A percentile compares a stretch with the other conserved stretches of the same genome.
Conservation (phyloP, 2,888 invertebrate species). For the Agapetus fuscipes region DNA sequence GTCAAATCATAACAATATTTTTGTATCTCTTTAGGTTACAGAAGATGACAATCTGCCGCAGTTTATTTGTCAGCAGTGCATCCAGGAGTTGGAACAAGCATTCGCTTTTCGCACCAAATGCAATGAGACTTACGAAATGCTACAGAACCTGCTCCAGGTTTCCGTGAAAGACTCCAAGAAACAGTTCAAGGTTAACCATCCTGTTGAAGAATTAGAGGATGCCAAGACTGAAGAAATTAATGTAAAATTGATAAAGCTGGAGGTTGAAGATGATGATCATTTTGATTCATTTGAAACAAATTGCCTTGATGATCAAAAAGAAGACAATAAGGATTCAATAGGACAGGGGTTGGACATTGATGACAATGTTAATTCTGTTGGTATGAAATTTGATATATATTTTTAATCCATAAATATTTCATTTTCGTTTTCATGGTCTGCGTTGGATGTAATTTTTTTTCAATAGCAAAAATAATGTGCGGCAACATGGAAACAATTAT, state of each 20-base stretch:
- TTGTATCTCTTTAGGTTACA: slow-evolving; percentile 2
- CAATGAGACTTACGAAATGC: slow-evolving; percentile 7
- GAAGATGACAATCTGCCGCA: slow-evolving; percentile 8
- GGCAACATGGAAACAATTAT: no score
- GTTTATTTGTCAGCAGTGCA: slow-evolving; percentile 8
- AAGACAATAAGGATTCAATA: no score
- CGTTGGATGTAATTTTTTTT: no score
- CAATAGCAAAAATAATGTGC: no score
- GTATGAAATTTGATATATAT: no score
- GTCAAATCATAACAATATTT: no score
- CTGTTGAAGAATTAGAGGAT: background rate
- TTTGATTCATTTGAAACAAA: background rate
- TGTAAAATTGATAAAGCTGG: background rate
- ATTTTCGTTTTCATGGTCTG: no score
- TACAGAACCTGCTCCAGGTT: background rate
- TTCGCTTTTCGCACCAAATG: slow-evolving; percentile 10
- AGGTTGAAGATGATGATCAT: slow-evolving; percentile 1
- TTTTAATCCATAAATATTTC: no score
- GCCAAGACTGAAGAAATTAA: background rate
- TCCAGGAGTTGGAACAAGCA: slow-evolving; percentile 5
- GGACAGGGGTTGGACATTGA: no score
- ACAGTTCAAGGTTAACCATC: background rate
- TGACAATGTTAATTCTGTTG: no score
- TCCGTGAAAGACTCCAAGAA: background rate
- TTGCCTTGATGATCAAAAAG: background rate